Percentiles rank a stretch among this genome's conserved stretches.
Conservation (phyloP, 2,113 vertebrate species). For the Abramis brama region DNA sequence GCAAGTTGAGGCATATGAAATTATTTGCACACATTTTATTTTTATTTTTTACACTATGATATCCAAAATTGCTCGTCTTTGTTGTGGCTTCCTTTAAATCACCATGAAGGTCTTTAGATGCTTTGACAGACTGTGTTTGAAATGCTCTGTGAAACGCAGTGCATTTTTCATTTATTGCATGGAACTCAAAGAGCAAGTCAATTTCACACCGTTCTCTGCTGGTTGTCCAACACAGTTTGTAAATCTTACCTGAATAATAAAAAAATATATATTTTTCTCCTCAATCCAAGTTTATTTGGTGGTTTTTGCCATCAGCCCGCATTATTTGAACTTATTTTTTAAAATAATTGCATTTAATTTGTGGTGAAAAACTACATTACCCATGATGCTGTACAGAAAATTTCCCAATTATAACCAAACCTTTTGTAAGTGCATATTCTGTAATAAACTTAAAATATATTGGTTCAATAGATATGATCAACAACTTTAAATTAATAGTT, state of each 20-base stretch:
- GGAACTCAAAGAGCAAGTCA: background rate
- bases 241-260: background rate
- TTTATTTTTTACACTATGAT: background rate
- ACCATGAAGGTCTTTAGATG: background rate
- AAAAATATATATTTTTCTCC: too few relatives aligned
- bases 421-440: too few relatives aligned
- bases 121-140: background rate
- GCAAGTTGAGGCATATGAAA: background rate
- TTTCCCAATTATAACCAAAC: too few relatives aligned
- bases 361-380: too few relatives aligned
- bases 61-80: background rate
- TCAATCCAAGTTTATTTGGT: too few relatives aligned
- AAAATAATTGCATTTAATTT: too few relatives aligned
- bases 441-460: too few relatives aligned
- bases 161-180: background rate
- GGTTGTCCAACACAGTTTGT: background rate
- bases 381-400: too few relatives aligned
- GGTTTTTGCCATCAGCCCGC: too few relatives aligned
- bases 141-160: background rate
- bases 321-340: too few relatives aligned
- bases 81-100: background rate
- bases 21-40: background rate
- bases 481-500: too few relatives aligned
- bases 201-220: slow-evolving; percentile 5
- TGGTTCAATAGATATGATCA: too few relatives aligned